phyloP scores from a whole-genome alignment of 2,888 invertebrate genomes.

The Calliopum simillimum region DNA sequence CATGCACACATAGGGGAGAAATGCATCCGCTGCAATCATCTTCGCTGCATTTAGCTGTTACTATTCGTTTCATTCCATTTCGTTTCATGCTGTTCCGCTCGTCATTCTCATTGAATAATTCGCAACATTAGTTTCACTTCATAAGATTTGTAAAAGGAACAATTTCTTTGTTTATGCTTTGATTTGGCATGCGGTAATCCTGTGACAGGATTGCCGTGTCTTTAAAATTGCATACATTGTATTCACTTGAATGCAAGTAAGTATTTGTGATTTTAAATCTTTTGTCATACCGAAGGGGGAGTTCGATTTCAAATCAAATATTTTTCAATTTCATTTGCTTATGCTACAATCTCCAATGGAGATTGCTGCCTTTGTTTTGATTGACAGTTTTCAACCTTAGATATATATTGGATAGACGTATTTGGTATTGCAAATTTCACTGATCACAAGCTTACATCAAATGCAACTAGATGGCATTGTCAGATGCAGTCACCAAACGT shows the following conservation, averaged over 20 bases:
- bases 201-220: neutral
- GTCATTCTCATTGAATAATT: slow-evolving; percentile 27
- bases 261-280: neutral
- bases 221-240: neutral
- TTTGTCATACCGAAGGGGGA: neutral
- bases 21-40: slow-evolving; percentile 14
- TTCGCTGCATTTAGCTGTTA: slow-evolving; percentile 7
- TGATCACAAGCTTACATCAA: too few relatives aligned
- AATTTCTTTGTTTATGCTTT: slow-evolving; percentile 3
- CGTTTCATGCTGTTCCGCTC: neutral
- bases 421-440: too few relatives aligned
- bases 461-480: too few relatives aligned
- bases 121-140: slow-evolving; percentile 20
- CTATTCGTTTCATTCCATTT: neutral
- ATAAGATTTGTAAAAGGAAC: neutral
- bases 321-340: neutral
- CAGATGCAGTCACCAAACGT: too few relatives aligned
- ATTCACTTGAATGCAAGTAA: too few relatives aligned
- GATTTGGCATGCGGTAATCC: slow-evolving; percentile 1
- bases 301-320: neutral
- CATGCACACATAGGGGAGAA: neutral
- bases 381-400: too few relatives aligned
- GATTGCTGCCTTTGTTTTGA: too few relatives aligned
- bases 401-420: too few relatives aligned
- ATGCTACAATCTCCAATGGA: too few relatives aligned